A percentile compares a stretch with the other conserved stretches of the same genome.
Evolutionary conservation across 2,113 vertebrate genomes (phyloP).

Genomic region (Amblyornis subalaris): DNA sequence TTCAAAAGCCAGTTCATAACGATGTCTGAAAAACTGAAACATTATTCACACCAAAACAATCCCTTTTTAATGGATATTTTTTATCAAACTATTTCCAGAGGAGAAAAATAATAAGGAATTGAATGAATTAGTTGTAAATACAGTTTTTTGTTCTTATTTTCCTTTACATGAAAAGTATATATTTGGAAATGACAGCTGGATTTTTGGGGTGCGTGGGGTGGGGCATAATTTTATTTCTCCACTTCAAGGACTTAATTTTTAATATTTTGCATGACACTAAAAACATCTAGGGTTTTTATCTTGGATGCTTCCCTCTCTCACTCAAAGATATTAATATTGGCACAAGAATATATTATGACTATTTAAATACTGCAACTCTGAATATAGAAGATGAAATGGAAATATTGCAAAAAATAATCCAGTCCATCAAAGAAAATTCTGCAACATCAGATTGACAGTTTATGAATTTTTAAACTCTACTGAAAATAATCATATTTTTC

Average conservation of each 20-base stretch:
- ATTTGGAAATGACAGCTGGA: not conserved
- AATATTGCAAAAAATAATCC: not conserved
- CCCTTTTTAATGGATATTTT: not conserved
- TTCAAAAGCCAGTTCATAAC: not conserved
- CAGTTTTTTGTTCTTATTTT: not conserved
- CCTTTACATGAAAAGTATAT: not conserved
- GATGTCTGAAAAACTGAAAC: not conserved
- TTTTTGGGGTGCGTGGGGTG: rapidly evolving
- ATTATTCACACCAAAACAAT: not conserved
- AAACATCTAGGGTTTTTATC: not conserved
- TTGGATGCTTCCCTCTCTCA: not conserved
- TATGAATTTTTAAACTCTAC: not conserved
- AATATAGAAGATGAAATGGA: not conserved
- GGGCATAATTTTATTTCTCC: not conserved
- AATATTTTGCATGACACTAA: not conserved
- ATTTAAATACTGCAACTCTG: not conserved
- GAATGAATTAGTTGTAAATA: not conserved
- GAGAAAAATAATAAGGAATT: not conserved
- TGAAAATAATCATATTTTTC: not conserved
- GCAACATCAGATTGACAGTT: not conserved
- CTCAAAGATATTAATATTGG: not conserved
- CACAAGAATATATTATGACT: not conserved
- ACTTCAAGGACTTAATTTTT: not conserved
- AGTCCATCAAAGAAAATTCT: not conserved
- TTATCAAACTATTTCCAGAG: not conserved